Percentiles rank a stretch among this genome's conserved stretches.
These are phyloP conservation scores for Tachysurus vachellii DNA, from an alignment of 2,113 vertebrate species.

Conservation along the genomic window DNA sequence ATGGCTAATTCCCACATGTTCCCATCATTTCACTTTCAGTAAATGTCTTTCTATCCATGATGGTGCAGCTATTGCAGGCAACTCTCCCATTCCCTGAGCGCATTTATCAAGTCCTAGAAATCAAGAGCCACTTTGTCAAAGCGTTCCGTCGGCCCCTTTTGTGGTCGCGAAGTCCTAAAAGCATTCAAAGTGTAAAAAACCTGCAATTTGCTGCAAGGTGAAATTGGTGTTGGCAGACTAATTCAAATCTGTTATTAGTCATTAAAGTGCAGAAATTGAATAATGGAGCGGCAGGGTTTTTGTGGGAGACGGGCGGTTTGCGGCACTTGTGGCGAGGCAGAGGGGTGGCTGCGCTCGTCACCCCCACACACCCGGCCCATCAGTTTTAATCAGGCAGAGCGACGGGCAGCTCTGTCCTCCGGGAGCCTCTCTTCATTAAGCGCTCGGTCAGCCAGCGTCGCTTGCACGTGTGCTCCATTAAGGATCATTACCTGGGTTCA, in stretches of 20 bases:
- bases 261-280: slow-evolving; percentile 77
- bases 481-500: slow-evolving; percentile 61
- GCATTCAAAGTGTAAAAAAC: slow-evolving; percentile 56
- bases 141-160: slow-evolving; percentile 35
- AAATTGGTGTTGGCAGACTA: slow-evolving; percentile 76
- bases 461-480: slow-evolving; percentile 71
- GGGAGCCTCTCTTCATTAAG: slow-evolving; percentile 68
- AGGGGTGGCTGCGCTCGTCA: slow-evolving; percentile 56
- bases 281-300: slow-evolving; percentile 65
- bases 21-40: slow-evolving; percentile 24
- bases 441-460: slow-evolving; percentile 42
- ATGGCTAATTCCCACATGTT: slow-evolving; percentile 1
- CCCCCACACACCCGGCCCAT: slow-evolving; percentile 65
- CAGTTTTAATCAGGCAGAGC: slow-evolving; percentile 73
- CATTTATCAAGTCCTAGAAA: slow-evolving; percentile 47
- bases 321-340: slow-evolving; percentile 10
- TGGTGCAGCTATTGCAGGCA: slow-evolving; percentile 4
- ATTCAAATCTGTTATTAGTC: slow-evolving; percentile 67
- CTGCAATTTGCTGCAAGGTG: slow-evolving; percentile 60
- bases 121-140: slow-evolving; percentile 51
- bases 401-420: slow-evolving; percentile 63
- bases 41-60: slow-evolving; percentile 14
- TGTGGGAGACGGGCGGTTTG: slow-evolving; percentile 12
- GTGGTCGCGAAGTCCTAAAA: slow-evolving; percentile 41
- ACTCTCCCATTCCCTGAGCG: neutral